Evolutionary conservation across 2,113 vertebrate genomes (phyloP).

Genomic region (Nicator chloris): DNA sequence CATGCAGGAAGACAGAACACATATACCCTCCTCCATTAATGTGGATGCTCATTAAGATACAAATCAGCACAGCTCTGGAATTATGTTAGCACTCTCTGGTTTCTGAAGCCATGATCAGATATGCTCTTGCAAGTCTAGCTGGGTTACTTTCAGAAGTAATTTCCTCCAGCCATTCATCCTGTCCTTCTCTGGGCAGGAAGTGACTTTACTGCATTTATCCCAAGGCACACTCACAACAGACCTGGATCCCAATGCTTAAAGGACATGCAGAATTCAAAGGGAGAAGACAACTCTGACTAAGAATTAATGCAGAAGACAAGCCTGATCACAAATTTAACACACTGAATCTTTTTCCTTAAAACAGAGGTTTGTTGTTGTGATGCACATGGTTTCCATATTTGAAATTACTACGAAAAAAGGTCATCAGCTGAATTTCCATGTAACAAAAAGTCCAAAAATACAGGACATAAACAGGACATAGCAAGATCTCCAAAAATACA

Average conservation of each 20-base stretch:
- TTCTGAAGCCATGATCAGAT: neutral
- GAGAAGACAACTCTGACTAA: neutral
- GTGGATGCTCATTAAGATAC: neutral
- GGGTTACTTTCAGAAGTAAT: neutral
- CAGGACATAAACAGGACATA: too few relatives aligned
- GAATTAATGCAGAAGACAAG: neutral
- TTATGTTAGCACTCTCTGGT: neutral
- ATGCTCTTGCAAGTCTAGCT: neutral
- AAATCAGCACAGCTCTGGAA: neutral
- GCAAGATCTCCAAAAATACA: neutral
- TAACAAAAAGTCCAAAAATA: neutral
- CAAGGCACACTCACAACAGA: neutral
- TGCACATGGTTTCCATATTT: neutral
- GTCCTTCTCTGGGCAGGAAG: neutral
- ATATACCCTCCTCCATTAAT: neutral
- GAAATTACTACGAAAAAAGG: neutral
- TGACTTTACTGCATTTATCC: neutral
- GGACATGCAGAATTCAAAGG: neutral
- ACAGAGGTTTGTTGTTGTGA: neutral
- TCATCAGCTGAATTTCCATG: neutral
- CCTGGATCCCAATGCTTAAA: neutral
- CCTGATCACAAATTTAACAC: neutral
- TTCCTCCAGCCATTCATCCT: neutral
- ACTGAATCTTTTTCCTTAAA: neutral
- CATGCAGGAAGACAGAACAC: neutral